Conservation (phyloP, 2,113 vertebrate genomes). For the human (Homo sapiens) region GRCh38 chr3:82537501-82538000, state of each 20-base stretch:
- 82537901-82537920: neutral
- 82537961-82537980: neutral
- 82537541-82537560: constrained; percentile 13
- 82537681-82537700: constrained; percentile 54
- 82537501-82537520: constrained; percentile 51
- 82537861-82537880: neutral
- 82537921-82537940: neutral
- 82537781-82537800: constrained; percentile 43
- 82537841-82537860: constrained; percentile 18
- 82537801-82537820: constrained; percentile 29
- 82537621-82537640: constrained; percentile 48
- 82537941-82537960: neutral
- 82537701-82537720: constrained; percentile 52
- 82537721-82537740: constrained; percentile 57
- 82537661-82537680: constrained; percentile 54
- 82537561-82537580: constrained; percentile 56
- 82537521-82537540: constrained; percentile 57
- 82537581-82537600: constrained; percentile 19
- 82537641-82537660: neutral
- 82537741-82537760: constrained; percentile 37
- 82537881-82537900: neutral
- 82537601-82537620: constrained; percentile 53
- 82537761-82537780: constrained; percentile 61
- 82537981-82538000: neutral
- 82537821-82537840: constrained; percentile 10